Conservation (phyloP, 2,113 vertebrate genomes). For the Chlorodrepanis virens region DNA sequence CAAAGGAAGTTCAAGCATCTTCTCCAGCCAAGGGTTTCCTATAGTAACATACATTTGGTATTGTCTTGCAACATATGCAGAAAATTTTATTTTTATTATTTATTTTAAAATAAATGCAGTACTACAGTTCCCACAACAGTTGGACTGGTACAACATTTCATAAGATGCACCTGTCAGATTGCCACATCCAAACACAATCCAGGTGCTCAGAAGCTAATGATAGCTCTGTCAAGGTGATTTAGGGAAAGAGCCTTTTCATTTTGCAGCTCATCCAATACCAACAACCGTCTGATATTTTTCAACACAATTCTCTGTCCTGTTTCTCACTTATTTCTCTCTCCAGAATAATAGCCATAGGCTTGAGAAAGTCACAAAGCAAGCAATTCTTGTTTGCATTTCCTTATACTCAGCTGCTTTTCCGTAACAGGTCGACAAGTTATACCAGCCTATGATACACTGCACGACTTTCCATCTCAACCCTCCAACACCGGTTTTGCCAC, state of each 20-base stretch:
- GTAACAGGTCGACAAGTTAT: background rate
- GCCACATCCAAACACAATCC: background rate
- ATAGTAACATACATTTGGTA: background rate
- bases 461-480: background rate
- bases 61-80: background rate
- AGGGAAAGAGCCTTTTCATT: background rate
- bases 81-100: background rate
- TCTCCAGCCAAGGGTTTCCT: background rate
- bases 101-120: background rate
- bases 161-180: background rate
- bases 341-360: background rate
- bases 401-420: background rate
- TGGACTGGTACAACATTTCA: background rate
- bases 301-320: background rate
- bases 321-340: background rate
- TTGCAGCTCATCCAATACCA: background rate
- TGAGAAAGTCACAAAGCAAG: background rate
- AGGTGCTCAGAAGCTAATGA: background rate
- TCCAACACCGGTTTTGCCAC: background rate
- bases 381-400: background rate
- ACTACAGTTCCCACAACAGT: background rate
- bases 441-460: background rate
- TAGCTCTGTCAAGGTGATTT: background rate
- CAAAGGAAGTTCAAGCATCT: background rate
- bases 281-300: background rate